phyloP scores from a whole-genome alignment of 92 coral and sea anemone genomes.

The Zoanthus sociatus region DNA sequence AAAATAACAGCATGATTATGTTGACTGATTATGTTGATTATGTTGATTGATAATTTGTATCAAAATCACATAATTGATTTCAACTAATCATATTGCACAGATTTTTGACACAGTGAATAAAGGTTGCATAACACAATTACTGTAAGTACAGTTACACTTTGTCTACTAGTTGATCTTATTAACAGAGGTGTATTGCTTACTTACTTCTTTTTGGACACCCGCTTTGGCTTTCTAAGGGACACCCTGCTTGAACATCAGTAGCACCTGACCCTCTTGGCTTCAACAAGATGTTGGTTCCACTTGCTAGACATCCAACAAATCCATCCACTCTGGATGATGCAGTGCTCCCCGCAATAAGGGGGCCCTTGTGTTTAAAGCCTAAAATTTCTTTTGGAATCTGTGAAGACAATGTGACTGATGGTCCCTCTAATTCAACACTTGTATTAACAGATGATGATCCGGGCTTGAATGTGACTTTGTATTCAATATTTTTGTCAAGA shows the following conservation, averaged over 20 bases:
- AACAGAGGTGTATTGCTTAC: neutral
- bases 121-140: too few species aligned
- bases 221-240: constrained; percentile 65
- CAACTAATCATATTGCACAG: too few species aligned
- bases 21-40: too few species aligned
- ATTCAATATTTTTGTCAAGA: constrained; percentile 75
- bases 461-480: constrained; percentile 76
- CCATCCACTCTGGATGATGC: constrained; percentile 56
- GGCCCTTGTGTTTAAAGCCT: constrained; percentile 64
- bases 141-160: too few species aligned
- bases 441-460: constrained; percentile 70
- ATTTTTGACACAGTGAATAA: too few species aligned
- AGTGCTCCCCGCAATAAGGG: constrained; percentile 73
- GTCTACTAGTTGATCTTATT: too few species aligned
- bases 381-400: constrained; percentile 67
- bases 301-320: constrained; percentile 89
- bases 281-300: constrained; percentile 78
- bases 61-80: too few species aligned
- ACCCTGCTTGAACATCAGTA: constrained; percentile 56
- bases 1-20: too few species aligned
- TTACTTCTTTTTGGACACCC: constrained; percentile 73
- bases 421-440: constrained; percentile 69
- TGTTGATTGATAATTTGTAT: too few species aligned
- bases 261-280: constrained; percentile 1
- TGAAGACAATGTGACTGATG: constrained; percentile 35